phyloP scores from a whole-genome alignment of 2,113 vertebrate genomes.

The Calyptomena viridis region DNA sequence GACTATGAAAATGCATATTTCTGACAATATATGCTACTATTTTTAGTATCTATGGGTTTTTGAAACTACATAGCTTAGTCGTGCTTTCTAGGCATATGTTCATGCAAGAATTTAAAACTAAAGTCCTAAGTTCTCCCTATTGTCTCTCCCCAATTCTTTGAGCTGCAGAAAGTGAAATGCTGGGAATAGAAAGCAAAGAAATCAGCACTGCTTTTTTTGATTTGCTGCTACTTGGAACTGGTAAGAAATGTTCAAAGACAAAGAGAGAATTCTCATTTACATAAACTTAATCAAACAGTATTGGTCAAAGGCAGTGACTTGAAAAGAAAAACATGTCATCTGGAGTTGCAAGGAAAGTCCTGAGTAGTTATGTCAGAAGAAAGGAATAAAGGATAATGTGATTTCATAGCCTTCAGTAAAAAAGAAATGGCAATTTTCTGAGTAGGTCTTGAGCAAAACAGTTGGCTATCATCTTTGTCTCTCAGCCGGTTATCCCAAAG shows the following conservation, averaged over 20 bases:
- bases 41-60: neutral
- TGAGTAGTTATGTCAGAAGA: neutral
- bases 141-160: neutral
- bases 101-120: neutral
- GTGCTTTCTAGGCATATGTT: neutral
- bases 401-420: neutral
- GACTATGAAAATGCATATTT: neutral
- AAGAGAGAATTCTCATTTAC: neutral
- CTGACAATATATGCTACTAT: neutral
- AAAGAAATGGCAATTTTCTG: neutral
- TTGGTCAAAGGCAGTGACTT: slow-evolving; percentile 22
- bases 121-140: neutral
- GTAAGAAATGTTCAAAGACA: slow-evolving; percentile 5
- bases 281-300: slow-evolving; percentile 23
- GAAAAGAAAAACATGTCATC: neutral
- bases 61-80: neutral
- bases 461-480: neutral
- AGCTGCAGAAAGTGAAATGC: neutral
- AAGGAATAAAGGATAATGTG: neutral
- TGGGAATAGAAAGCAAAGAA: neutral
- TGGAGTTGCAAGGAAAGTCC: neutral
- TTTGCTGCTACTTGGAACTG: neutral
- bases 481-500: neutral
- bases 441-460: neutral
- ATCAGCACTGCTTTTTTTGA: neutral